A percentile compares a stretch with the other conserved stretches of the same genome.
phyloP scores from a whole-genome alignment of 2,113 vertebrate species.

The Pogona vitticeps region DNA sequence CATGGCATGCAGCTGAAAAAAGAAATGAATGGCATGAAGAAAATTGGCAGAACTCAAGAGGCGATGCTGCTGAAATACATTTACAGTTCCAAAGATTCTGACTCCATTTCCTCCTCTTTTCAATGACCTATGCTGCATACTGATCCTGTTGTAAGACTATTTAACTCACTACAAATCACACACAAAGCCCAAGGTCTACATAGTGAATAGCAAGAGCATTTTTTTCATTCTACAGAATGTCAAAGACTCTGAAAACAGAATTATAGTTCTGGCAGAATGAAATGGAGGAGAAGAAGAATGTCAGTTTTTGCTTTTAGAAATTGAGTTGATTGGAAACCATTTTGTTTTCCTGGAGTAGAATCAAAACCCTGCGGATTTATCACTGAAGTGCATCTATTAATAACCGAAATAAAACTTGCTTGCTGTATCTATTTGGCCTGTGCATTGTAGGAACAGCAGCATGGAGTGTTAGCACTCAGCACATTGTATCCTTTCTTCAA shows the following conservation, averaged over 20 bases:
- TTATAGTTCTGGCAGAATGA: conserved; percentile 8
- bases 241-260: conserved; percentile 30
- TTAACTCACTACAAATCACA: background rate
- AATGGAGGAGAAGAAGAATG: conserved; percentile 34
- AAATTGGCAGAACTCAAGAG: conserved; percentile 45
- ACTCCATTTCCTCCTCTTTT: conserved; percentile 34
- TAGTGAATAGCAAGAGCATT: background rate
- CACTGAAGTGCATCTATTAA: conserved; percentile 51
- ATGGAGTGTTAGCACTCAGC: conserved; percentile 45
- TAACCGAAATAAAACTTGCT: conserved; percentile 63
- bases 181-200: background rate
- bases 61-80: conserved; percentile 38
- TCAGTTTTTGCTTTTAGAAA: conserved; percentile 49
- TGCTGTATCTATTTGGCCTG: conserved; percentile 37
- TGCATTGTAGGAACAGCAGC: conserved; percentile 49
- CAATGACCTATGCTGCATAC: conserved; percentile 37
- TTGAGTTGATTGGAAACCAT: conserved; percentile 15
- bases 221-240: background rate
- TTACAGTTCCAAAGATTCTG: conserved; percentile 60
- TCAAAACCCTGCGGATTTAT: conserved; percentile 55
- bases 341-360: conserved; percentile 47
- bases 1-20: background rate
- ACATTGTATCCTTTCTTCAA: conserved; percentile 38
- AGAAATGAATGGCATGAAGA: conserved; percentile 55
- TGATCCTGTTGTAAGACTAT: background rate